These are phyloP conservation scores for Platyscapa corneri DNA, from an alignment of 1,140 invertebrate species.

Conservation along the genomic window DNA sequence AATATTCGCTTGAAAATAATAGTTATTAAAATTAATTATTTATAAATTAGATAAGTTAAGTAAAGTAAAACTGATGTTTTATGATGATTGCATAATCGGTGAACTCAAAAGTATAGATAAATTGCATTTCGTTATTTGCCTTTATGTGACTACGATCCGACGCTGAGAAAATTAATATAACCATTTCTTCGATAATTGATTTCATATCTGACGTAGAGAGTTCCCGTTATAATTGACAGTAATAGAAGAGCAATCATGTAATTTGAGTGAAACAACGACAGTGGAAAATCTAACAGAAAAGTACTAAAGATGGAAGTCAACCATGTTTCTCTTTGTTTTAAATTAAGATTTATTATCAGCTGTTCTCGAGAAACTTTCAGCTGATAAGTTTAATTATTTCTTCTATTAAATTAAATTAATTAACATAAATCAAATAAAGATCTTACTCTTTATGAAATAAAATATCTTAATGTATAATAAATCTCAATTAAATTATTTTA, in stretches of 20 bases:
- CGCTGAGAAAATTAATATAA: not conserved
- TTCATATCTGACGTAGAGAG: not conserved
- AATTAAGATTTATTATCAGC: slow-evolving; percentile 45
- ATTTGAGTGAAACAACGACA: slow-evolving; percentile 23
- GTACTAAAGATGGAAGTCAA: not conserved
- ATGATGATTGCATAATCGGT: not conserved
- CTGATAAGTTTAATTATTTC: slow-evolving; percentile 52
- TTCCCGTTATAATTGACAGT: slow-evolving; percentile 23
- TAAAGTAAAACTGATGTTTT: not conserved
- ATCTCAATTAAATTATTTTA: too few species aligned
- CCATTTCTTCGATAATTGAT: slow-evolving; percentile 21
- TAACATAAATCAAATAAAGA: too few species aligned
- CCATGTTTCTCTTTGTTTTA: not conserved
- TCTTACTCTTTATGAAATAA: too few species aligned
- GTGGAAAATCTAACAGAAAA: not conserved
- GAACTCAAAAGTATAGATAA: not conserved
- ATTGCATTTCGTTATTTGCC: not conserved
- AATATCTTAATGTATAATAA: too few species aligned
- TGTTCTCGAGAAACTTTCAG: slow-evolving; percentile 13
- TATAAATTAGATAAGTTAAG: too few species aligned
- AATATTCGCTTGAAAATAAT: too few species aligned
- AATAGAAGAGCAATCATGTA: slow-evolving; percentile 15
- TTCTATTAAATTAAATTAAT: not conserved
- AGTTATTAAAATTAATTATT: too few species aligned
- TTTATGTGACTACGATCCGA: not conserved